phyloP scores from a whole-genome alignment of 2,888 invertebrate genomes.

The Drepana falcataria region DNA sequence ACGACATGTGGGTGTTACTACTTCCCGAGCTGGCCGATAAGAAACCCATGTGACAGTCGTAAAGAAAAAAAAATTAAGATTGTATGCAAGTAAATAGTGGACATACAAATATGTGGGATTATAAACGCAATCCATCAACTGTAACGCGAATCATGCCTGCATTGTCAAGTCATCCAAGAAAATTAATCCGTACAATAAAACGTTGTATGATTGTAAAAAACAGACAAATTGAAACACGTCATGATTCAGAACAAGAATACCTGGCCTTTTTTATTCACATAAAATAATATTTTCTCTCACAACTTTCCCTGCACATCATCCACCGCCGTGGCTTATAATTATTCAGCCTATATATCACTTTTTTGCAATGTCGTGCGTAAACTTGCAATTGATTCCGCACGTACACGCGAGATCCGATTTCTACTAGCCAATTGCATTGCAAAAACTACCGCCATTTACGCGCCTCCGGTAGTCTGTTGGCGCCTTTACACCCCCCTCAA shows the following conservation, averaged over 20 bases:
- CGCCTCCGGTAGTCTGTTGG: slow-evolving; percentile 40
- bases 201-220: background rate
- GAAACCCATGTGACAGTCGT: no score
- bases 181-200: background rate
- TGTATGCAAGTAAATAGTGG: no score
- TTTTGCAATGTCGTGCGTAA: slow-evolving; percentile 32
- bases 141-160: background rate
- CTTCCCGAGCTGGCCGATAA: no score
- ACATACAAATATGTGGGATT: background rate
- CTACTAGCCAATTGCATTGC: slow-evolving; percentile 36
- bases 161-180: background rate
- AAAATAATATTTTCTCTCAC: slow-evolving; percentile 26
- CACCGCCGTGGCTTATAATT: slow-evolving; percentile 32
- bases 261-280: slow-evolving; percentile 16
- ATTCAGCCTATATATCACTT: slow-evolving; percentile 40
- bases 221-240: background rate
- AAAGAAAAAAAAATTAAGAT: no score
- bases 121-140: background rate
- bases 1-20: no score
- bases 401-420: slow-evolving; percentile 42
- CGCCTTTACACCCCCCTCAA: slow-evolving; percentile 37
- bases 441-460: slow-evolving; percentile 49
- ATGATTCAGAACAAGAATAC: background rate
- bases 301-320: slow-evolving; percentile 17
- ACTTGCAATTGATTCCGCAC: slow-evolving; percentile 40